Conservation (phyloP, 2,888 invertebrate species). For the Xanthorhoe spadicearia region DNA sequence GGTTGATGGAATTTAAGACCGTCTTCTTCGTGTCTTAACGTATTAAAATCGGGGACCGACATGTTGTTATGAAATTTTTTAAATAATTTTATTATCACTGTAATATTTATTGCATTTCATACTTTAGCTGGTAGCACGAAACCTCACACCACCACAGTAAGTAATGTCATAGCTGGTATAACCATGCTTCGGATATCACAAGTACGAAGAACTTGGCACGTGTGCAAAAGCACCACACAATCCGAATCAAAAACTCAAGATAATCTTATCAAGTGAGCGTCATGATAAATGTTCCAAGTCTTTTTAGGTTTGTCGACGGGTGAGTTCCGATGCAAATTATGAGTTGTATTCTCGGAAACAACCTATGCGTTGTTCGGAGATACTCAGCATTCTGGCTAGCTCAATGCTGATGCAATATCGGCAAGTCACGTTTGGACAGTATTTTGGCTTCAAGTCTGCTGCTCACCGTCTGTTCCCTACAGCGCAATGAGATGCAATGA, state of each 20-base stretch:
- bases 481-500: constrained; percentile 47
- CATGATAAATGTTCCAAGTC: neutral
- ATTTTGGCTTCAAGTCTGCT: constrained; percentile 54
- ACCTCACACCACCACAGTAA: neutral
- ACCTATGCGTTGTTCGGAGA: no score
- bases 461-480: constrained; percentile 45
- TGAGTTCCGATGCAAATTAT: neutral
- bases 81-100: neutral
- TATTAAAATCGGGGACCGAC: neutral
- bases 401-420: constrained; percentile 62
- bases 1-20: no score
- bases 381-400: constrained; percentile 3
- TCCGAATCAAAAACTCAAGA: neutral
- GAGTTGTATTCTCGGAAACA: no score
- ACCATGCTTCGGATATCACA: neutral
- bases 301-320: neutral
- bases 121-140: neutral
- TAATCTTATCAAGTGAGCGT: neutral
- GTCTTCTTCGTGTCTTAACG: no score
- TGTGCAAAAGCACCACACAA: neutral
- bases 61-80: neutral
- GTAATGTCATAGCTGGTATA: neutral
- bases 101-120: neutral
- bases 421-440: constrained; percentile 67
- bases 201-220: neutral